phyloP scores from a whole-genome alignment of 1,140 invertebrate genomes.

The Drosophila ficusphila region DNA sequence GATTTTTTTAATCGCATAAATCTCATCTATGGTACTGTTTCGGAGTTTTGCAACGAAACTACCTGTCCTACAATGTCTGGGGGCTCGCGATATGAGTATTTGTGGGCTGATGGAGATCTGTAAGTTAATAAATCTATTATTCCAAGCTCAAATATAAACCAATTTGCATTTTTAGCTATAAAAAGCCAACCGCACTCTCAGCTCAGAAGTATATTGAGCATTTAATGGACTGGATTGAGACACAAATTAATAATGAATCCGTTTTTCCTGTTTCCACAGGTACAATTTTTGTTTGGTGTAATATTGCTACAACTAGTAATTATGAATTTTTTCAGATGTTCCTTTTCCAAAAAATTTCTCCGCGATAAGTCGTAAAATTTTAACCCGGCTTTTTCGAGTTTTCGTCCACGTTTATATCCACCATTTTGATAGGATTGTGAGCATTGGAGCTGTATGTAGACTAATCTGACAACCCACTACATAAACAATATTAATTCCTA shows the following conservation, averaged over 20 bases:
- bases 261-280: slow-evolving; percentile 91
- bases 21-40: slow-evolving; percentile 95
- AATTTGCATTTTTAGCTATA: slow-evolving; percentile 86
- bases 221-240: slow-evolving; percentile 97
- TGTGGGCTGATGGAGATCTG: slow-evolving; percentile 94
- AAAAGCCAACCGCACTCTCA: slow-evolving; percentile 94
- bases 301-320: too few relatives aligned
- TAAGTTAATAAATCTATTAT: slow-evolving; percentile 18
- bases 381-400: slow-evolving; percentile 34
- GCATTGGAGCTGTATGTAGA: slow-evolving; percentile 26
- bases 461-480: background rate
- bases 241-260: slow-evolving; percentile 96
- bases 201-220: slow-evolving; percentile 94
- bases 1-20: slow-evolving; percentile 99
- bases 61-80: slow-evolving; percentile 97
- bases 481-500: background rate
- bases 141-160: background rate
- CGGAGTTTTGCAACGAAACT: slow-evolving; percentile 93
- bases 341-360: slow-evolving; percentile 33
- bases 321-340: slow-evolving; percentile 22
- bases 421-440: slow-evolving; percentile 29
- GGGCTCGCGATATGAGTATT: slow-evolving; percentile 94
- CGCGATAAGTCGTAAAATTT: slow-evolving; percentile 34
- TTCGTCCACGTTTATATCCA: slow-evolving; percentile 39
- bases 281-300: slow-evolving; percentile 1